phyloP scores from a whole-genome alignment of 2,113 vertebrate species.

The Trichechus manatus region DNA sequence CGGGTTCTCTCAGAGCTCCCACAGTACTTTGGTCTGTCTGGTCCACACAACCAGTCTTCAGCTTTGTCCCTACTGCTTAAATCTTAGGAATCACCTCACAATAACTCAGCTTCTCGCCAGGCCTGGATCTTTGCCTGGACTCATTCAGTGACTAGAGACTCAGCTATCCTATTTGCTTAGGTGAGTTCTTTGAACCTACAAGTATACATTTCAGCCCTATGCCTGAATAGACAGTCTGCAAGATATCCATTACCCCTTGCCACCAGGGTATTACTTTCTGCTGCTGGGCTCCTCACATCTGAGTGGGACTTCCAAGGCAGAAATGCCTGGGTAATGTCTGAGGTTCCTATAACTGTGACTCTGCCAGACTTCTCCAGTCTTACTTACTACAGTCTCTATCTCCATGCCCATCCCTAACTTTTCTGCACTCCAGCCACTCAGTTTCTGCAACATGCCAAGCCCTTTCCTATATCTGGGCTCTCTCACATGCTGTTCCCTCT shows the following conservation, averaged over 20 bases:
- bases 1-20: background rate
- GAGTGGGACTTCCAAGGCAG: background rate
- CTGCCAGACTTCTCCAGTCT: background rate
- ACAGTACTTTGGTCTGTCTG: background rate
- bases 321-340: background rate
- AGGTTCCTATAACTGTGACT: background rate
- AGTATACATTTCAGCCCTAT: background rate
- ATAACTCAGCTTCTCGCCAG: background rate
- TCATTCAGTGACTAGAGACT: background rate
- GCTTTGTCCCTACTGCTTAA: background rate
- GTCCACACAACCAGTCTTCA: background rate
- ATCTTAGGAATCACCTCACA: background rate
- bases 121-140: background rate
- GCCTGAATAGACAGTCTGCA: background rate
- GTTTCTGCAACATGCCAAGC: background rate
- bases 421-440: background rate
- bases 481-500: background rate
- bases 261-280: background rate
- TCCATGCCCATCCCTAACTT: background rate
- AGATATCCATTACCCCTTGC: background rate
- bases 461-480: background rate
- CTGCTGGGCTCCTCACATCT: background rate
- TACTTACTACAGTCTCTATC: background rate
- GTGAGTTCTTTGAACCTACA: background rate
- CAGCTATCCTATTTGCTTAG: background rate